phyloP scores from a whole-genome alignment of 2,113 vertebrate genomes.

The Gopherus evgoodei region DNA sequence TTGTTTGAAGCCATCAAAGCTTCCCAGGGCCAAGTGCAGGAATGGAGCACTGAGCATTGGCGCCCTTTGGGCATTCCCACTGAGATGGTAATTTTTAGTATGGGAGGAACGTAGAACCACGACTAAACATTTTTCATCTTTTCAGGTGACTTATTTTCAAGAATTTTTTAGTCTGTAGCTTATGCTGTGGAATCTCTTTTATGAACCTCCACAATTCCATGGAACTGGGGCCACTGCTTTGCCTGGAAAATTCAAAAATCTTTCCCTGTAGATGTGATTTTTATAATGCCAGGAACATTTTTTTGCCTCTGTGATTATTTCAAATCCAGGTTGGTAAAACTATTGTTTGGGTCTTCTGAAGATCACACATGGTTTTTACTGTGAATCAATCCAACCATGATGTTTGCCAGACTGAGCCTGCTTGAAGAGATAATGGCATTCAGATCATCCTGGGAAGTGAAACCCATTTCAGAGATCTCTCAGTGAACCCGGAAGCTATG shows the following conservation, averaged over 20 bases:
- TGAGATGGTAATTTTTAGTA: neutral
- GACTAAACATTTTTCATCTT: neutral
- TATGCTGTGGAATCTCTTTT: neutral
- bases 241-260: neutral
- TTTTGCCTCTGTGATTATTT: neutral
- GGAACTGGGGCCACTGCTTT: neutral
- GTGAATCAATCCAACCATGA: neutral
- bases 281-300: neutral
- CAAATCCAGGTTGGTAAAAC: neutral
- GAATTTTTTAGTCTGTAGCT: neutral
- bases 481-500: neutral
- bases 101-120: neutral
- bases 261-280: neutral
- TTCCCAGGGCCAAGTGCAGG: neutral
- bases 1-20: neutral
- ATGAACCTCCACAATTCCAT: neutral
- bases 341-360: neutral
- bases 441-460: neutral
- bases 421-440: neutral
- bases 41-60: neutral
- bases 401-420: neutral
- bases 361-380: neutral
- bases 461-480: neutral
- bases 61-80: neutral
- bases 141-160: neutral